Evolutionary conservation across 2,797 vertebrate genomes (phyloP).

Genomic region (Sphenopsis melanotis): DNA sequence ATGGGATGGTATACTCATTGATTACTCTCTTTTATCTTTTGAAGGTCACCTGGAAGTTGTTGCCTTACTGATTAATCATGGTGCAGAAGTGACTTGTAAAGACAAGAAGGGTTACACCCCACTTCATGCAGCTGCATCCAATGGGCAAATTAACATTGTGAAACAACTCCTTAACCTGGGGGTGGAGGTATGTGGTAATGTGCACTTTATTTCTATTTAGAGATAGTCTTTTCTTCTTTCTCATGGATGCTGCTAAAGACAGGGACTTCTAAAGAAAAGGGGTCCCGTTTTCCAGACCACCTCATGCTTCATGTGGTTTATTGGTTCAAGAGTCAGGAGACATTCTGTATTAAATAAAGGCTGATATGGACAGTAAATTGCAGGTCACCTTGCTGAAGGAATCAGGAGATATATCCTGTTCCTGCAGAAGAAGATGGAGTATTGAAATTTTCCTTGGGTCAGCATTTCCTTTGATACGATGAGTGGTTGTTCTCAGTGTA

Average conservation of each 20-base stretch:
- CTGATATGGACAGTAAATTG: not conserved
- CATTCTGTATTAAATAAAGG: not conserved
- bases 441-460: not conserved
- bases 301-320: not conserved
- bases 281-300: not conserved
- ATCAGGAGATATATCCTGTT: not conserved
- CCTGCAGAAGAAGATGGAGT: not conserved
- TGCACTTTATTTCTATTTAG: not conserved
- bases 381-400: not conserved
- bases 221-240: not conserved
- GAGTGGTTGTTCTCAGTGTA: not conserved
- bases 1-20: not conserved
- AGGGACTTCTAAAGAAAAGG: not conserved
- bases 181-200: conserved; percentile 81
- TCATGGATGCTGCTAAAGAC: not conserved
- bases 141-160: conserved; percentile 89
- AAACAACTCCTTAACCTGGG: conserved; percentile 93
- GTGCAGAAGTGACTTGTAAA: conserved; percentile 92
- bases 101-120: conserved; percentile 98
- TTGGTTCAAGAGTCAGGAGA: not conserved
- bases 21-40: not conserved
- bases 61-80: conserved; percentile 89
- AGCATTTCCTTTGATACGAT: not conserved
- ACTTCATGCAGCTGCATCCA: conserved; percentile 92
- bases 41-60: conserved; percentile 94